A percentile compares a stretch with the other conserved stretches of the same genome.
phyloP scores from a whole-genome alignment of 2,797 vertebrate genomes.

The Tenualosa thibaudeaui region DNA sequence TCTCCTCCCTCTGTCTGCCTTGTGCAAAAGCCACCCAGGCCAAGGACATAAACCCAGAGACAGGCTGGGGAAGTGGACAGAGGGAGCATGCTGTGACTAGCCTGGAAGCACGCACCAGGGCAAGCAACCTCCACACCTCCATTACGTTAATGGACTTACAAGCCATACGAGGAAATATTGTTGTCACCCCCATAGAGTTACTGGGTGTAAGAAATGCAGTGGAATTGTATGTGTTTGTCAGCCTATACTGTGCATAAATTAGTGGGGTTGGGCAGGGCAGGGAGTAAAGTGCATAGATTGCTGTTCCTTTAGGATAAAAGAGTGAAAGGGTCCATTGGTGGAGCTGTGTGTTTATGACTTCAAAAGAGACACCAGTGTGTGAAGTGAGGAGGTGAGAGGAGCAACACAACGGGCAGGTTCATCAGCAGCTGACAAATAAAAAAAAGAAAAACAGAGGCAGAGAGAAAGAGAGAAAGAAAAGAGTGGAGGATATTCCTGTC shows the following conservation, averaged over 20 bases:
- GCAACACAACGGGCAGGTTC: background rate
- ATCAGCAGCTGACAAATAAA: constrained; percentile 7
- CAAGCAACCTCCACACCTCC: background rate
- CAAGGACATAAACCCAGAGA: background rate
- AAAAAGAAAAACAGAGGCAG: background rate
- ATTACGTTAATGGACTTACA: background rate
- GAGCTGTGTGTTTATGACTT: background rate
- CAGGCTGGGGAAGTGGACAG: background rate
- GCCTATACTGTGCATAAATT: too few relatives aligned
- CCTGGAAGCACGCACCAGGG: background rate
- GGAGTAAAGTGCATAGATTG: too few relatives aligned
- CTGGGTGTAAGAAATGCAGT: too few relatives aligned
- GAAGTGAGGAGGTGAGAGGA: background rate
- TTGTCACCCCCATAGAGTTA: too few relatives aligned
- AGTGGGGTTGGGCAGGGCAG: too few relatives aligned
- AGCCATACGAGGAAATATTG: too few relatives aligned
- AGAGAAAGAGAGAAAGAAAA: background rate
- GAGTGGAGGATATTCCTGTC: background rate
- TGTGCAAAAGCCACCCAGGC: background rate
- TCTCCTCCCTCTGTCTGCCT: background rate
- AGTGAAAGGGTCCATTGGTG: background rate
- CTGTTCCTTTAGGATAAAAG: background rate
- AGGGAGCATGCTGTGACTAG: background rate
- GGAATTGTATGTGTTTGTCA: too few relatives aligned
- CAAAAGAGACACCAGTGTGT: background rate